Base-by-base conservation (phyloP, 2,113 vertebrate species). In the Pelecanoides urinatrix region DNA sequence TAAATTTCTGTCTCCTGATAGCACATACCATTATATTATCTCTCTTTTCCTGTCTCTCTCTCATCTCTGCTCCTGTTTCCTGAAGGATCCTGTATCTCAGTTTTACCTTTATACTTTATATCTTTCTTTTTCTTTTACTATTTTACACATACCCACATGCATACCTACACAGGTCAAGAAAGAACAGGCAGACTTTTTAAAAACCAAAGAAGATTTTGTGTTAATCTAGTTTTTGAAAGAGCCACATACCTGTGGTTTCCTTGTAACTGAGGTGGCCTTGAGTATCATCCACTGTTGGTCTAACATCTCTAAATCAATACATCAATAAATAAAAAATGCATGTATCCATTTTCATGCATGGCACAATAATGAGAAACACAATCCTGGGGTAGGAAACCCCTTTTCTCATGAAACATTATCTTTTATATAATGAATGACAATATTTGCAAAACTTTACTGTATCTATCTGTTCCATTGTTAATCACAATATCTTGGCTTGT, bases 401-500 rank as follows among this genome's bases (percentile, higher is more conserved):
- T 86, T 97, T 94, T 81, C 52, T 75, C 55, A 71, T 86, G 9
- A 90, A 79, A 84, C n/a, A 77, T 94, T 78, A 87, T 92, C 86
- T 97, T 95, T 97, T 86, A 75, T 72, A 73, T 91, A 97, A 58
- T 77, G 86, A 92, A 67, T 26, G 11, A 44, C 62, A 89, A 2
- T 89, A 88, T 97, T 98, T 98, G 87, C 22, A 63, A 86, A 93
- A 94, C 20, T 80, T 74, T 77, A 50, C 42, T 80, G 23, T 93
- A 61, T 77, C 25, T 93, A 61, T 77, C 25, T 91, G 32, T 91
- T 96, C 30, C 95, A 53, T 88, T 86, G 94, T 63, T 92, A 79
- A 90, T 87, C 78, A 81, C 68, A 92, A 58, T 79, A 87, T 63
- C 95, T 97, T 97, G 65, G 77, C 93, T 98, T 94, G 52, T 97